These are phyloP conservation scores for Dolichomitus sp. DNA, from an alignment of 2,888 invertebrate genomes.

Conservation along the genomic window DNA sequence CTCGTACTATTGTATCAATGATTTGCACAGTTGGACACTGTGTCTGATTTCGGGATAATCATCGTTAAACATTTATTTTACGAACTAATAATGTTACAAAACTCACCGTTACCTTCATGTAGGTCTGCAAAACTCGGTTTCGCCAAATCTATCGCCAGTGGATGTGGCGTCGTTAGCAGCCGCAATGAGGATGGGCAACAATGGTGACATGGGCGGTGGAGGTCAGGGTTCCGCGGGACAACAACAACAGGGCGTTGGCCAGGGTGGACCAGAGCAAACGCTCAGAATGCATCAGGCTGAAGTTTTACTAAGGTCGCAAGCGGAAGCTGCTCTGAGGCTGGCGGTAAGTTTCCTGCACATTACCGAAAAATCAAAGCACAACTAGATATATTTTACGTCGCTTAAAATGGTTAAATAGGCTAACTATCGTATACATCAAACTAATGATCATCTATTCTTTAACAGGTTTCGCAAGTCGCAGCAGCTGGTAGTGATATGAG, in stretches of 20 bases:
- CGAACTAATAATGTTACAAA: not conserved
- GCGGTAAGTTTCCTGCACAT: slow-evolving; percentile 88
- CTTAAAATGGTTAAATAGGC: not conserved
- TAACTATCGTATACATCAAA: not conserved
- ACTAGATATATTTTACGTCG: not conserved
- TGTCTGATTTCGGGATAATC: not conserved
- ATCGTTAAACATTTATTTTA: not conserved
- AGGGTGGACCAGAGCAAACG: slow-evolving; percentile 86
- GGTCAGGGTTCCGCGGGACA: slow-evolving; percentile 84
- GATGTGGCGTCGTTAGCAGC: slow-evolving; percentile 85
- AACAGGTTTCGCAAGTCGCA: slow-evolving; percentile 83
- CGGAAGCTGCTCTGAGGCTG: slow-evolving; percentile 93
- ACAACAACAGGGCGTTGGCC: slow-evolving; percentile 83
- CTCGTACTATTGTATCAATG: too few relatives aligned
- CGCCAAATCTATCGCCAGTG: slow-evolving; percentile 84
- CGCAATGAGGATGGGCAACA: slow-evolving; percentile 87
- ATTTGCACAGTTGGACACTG: not conserved
- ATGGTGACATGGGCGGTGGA: slow-evolving; percentile 83
- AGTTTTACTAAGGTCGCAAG: slow-evolving; percentile 93
- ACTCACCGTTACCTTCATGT: not conserved
- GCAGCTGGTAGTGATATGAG: slow-evolving; percentile 85
- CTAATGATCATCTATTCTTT: not conserved
- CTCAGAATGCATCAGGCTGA: slow-evolving; percentile 92
- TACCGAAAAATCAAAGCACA: not conserved
- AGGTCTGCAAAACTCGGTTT: slow-evolving; percentile 85